Percentiles rank a stretch among this genome's conserved stretches.
Conservation (phyloP, 2,113 vertebrate genomes). For the Mobula birostris region DNA sequence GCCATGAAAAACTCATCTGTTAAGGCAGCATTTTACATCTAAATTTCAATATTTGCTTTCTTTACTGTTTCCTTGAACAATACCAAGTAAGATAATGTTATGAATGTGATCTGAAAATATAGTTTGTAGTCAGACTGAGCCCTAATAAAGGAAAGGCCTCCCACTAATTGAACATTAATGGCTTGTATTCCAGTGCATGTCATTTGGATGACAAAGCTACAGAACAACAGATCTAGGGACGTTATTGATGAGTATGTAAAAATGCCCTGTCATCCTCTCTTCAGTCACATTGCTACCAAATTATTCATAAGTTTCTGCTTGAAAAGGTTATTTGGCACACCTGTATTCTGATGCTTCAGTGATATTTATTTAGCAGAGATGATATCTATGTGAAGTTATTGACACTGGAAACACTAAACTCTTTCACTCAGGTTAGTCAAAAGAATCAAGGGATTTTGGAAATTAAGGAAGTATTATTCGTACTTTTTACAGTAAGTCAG, state of each 20-base stretch:
- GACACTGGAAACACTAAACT: background rate
- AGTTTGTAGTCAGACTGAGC: background rate
- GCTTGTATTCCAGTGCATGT: background rate
- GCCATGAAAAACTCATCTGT: background rate
- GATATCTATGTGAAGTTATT: background rate
- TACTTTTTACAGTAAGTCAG: background rate
- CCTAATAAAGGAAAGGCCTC: background rate
- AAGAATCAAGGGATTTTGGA: background rate
- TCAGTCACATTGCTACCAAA: background rate
- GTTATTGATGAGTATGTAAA: background rate
- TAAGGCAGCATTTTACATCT: background rate
- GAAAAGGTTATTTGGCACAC: background rate
- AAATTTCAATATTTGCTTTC: background rate
- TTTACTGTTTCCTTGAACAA: background rate
- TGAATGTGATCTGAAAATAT: background rate
- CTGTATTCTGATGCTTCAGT: background rate
- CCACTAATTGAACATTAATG: background rate
- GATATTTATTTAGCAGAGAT: background rate
- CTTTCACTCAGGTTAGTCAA: background rate
- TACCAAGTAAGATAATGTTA: background rate
- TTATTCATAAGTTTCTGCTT: background rate
- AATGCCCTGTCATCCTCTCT: background rate
- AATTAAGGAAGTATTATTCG: background rate
- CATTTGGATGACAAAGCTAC: background rate
- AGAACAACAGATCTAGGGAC: background rate